Evolutionary conservation across 2,113 vertebrate genomes (phyloP), one percentile per base, ranked within the genome.

Genomic region (Thamnophis sirtalis): DNA sequence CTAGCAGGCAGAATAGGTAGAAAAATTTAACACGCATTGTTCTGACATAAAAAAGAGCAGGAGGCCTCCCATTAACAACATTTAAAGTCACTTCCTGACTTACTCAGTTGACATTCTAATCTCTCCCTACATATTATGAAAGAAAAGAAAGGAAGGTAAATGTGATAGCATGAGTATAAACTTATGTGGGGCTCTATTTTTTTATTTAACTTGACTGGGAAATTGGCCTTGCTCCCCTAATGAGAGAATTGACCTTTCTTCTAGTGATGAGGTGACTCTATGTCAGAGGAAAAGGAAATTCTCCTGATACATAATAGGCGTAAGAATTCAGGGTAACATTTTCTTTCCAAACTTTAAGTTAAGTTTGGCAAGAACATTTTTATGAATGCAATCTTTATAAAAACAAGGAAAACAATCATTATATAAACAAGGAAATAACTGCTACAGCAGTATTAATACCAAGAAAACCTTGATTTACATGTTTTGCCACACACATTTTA

Each of bases 361-460:
- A 91, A 90, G 63, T 85, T 95, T 88, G 43, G 53, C 87, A 95
- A 94, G 92, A 92, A 9, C 96, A 97, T 94, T 97, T 98, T 80
- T 96, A 92, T 96, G 92, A 93, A 48, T 87, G 63, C 22, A 95
- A 90, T 92, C 91, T 90, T 89, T 95, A 53, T 55, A 93, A 95
- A 96, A 96, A 88, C 88, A 94, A 48, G 73, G 86, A 94, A 95
- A 95, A 80, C 26, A 95, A 90, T 93, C 92, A 91, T 89, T 95
- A 38, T 51, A 93, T 95, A 96, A 96, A 88, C 88, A 94, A 50
- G 68, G 88, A 94, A 95, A 95, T 90, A 84, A 88, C 87, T 84
- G 89, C 86, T 55, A 92, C 80, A 91, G 89, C 55, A 95, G 84
- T 0, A 53, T 73, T 90, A 93, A 89, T 38, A 92, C 93, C 73